Evolutionary conservation across 1,140 invertebrate species (phyloP).

Genomic region (Eriosoma lanigerum): DNA sequence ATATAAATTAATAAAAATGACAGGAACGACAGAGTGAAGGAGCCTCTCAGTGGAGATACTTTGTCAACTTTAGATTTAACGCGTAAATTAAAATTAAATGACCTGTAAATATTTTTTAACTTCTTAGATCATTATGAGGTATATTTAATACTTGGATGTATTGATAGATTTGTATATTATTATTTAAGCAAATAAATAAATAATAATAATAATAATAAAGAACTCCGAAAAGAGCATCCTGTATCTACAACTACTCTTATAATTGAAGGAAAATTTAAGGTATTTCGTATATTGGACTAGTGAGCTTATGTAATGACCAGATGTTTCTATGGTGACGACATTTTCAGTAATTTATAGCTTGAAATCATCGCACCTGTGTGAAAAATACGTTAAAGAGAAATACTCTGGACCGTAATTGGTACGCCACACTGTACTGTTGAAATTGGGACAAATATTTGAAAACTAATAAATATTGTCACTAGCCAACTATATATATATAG

Average conservation of each 20-base stretch:
- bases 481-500: neutral
- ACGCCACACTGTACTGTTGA: neutral
- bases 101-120: no score
- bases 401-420: neutral
- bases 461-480: constrained; percentile 15
- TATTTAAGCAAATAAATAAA: neutral
- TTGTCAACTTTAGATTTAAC: no score
- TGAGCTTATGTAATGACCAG: constrained; percentile 5
- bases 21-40: no score
- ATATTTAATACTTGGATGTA: neutral
- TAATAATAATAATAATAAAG: neutral
- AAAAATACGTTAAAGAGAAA: constrained; percentile 28
- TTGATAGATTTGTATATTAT: constrained; percentile 1
- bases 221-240: neutral
- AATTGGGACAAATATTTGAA: neutral
- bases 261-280: neutral
- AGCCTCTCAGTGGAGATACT: no score
- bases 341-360: constrained; percentile 4
- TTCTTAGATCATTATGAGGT: no score
- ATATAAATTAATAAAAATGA: no score
- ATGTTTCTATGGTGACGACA: constrained; percentile 34
- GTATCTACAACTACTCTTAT: no score
- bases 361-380: constrained; percentile 30
- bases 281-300: constrained; percentile 2
- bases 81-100: no score